phyloP scores from a whole-genome alignment of 2,888 invertebrate species.

The Busseola fusca region DNA sequence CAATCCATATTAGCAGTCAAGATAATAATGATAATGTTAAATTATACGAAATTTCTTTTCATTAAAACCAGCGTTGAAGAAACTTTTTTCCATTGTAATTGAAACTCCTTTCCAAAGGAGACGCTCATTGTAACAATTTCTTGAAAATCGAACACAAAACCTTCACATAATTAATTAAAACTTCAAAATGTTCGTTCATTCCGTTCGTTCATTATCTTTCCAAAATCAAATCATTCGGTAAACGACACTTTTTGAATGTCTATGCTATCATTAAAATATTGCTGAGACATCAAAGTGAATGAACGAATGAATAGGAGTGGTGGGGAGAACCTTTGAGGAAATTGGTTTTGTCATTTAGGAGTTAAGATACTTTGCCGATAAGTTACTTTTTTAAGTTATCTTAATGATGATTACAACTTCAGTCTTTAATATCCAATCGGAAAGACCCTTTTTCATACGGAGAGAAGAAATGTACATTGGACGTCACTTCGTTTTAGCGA shows the following conservation, averaged over 20 bases:
- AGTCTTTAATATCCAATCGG: background rate
- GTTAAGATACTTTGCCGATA: conserved; percentile 31
- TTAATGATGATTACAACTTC: conserved; percentile 16
- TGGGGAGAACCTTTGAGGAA: conserved; percentile 31
- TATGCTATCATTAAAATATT: conserved; percentile 77
- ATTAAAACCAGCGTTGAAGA: conserved; percentile 26
- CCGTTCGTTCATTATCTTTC: conserved; percentile 70
- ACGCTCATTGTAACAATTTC: conserved; percentile 49
- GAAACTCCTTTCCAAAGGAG: conserved; percentile 43
- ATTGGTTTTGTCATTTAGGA: conserved; percentile 46
- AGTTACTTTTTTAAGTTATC: conserved; percentile 32
- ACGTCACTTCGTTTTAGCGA: background rate
- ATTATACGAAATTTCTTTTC: conserved; percentile 44
- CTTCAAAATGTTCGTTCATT: conserved; percentile 56
- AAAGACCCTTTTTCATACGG: background rate
- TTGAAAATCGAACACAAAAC: conserved; percentile 49
- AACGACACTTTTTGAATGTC: conserved; percentile 73
- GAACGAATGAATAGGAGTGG: conserved; percentile 64
- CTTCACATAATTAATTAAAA: conserved; percentile 58
- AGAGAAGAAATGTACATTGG: background rate
- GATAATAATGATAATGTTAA: conserved; percentile 22
- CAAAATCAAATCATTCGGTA: conserved; percentile 72
- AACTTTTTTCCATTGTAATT: conserved; percentile 50
- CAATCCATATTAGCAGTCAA: conserved; percentile 11
- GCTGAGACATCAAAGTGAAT: conserved; percentile 71